phyloP scores from a whole-genome alignment of 2,113 vertebrate genomes.

The Podilymbus podiceps region DNA sequence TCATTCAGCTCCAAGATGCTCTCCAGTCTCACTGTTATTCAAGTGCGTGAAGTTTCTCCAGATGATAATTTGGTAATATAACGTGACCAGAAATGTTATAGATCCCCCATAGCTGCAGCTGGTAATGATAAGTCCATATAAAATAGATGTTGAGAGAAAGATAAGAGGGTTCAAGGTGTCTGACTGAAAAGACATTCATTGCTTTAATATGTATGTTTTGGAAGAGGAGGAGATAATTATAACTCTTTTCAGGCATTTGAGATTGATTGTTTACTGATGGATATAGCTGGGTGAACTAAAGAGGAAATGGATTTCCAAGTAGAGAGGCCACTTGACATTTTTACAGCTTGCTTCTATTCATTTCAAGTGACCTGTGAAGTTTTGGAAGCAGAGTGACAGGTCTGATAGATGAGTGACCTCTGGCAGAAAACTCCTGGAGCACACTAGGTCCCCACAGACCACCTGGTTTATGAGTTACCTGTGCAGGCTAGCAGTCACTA shows the following conservation, averaged over 20 bases:
- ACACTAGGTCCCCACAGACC: background rate
- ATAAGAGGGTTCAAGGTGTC: conserved; percentile 23
- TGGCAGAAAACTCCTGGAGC: background rate
- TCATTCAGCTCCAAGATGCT: background rate
- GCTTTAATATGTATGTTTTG: background rate
- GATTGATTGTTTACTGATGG: conserved; percentile 39
- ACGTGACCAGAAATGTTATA: background rate
- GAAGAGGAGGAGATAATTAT: conserved; percentile 20
- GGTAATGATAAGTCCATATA: background rate
- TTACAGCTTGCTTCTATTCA: conserved; percentile 35
- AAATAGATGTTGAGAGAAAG: background rate
- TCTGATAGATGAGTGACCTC: conserved; percentile 41
- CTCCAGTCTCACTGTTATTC: background rate
- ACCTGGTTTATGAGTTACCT: background rate
- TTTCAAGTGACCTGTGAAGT: conserved; percentile 32
- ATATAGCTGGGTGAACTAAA: conserved; percentile 25
- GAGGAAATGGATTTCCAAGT: conserved; percentile 52
- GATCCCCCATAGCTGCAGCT: background rate
- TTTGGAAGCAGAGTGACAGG: background rate
- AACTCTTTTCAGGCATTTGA: background rate
- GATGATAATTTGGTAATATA: background rate
- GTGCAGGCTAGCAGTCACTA: background rate
- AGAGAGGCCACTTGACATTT: conserved; percentile 49
- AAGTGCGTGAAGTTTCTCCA: background rate
- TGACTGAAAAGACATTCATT: background rate